Base-by-base conservation (phyloP, 1,140 invertebrate species). In the Drosophila virilis region DNA sequence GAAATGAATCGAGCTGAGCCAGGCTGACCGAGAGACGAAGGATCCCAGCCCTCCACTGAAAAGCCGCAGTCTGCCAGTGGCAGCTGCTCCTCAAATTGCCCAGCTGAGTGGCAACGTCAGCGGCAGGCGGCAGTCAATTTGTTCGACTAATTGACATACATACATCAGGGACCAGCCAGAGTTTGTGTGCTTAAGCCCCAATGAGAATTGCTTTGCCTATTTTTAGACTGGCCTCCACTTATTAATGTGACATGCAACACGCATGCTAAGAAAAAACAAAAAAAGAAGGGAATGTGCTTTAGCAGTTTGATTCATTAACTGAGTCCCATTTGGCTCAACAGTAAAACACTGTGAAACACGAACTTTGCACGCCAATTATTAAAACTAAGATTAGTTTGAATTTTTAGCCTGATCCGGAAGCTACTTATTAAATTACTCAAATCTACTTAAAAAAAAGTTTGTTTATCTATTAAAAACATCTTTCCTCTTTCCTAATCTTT, bases 71-170 rank as follows among this genome's bases (percentile, higher is more conserved):
- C 61, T 58, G 54, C 37, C 57, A 60, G 57, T 22, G 48, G 46
- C 57, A 71, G 35, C 51, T 32, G 43, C 59, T 17, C 3, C 54
- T 51, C 50, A 32, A 37, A 22, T 33, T 38, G 17, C 51, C 58
- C 50, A 54, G 54, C 51, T 40, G 69, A 33, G 35, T 7, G 42
- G 67, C 78, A 86, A 43, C 42, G 13, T n/a, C 43, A 58, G 35
- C 55, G 13, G 6, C 46, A 48, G 46, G 17, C 46, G 42, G 67
- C 82, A 86, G 64, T 88, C 82, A 81, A 85, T 85, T 86, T 85
- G 82, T 72, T 33, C 76, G 64, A 88, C 83, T 89, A 86, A 86
- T 86, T 86, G 83, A 79, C 84, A 86, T 83, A 89, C 79, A 86
- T 86, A 43, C 62, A 54, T 66, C 62, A 54, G 15, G 32, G 48